phyloP scores from a whole-genome alignment of 2,113 vertebrate genomes.

The Platichthys stellatus region DNA sequence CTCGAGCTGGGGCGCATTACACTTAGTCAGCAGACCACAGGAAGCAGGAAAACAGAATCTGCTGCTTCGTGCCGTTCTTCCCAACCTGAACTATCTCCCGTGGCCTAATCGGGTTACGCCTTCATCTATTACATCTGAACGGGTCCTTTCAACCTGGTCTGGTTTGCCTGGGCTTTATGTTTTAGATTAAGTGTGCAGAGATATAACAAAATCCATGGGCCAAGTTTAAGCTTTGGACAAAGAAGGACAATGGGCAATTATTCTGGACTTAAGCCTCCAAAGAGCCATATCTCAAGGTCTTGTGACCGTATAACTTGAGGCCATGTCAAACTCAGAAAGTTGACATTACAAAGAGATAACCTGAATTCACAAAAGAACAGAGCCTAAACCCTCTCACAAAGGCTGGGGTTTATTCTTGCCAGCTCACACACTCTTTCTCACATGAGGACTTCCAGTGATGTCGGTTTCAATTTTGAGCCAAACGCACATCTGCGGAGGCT shows the following conservation, averaged over 20 bases:
- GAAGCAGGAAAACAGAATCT: slow-evolving; percentile 73
- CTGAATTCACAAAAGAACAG: not conserved
- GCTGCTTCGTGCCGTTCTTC: slow-evolving; percentile 64
- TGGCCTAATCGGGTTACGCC: slow-evolving; percentile 58
- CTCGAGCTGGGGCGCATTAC: slow-evolving; percentile 63
- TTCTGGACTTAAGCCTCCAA: not conserved
- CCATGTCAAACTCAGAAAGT: not conserved
- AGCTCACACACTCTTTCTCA: not conserved
- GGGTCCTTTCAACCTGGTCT: slow-evolving; percentile 26
- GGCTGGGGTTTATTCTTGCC: not conserved
- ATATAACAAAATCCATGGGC: slow-evolving; percentile 3
- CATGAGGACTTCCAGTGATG: not conserved
- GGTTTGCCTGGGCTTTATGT: not conserved
- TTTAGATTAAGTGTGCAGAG: not conserved
- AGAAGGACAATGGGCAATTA: not conserved
- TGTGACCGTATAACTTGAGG: not conserved
- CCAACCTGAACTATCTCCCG: slow-evolving; percentile 48
- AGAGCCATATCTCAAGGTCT: not conserved
- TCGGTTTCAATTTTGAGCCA: slow-evolving; percentile 39
- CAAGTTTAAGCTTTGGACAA: slow-evolving; percentile 5
- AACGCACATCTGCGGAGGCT: slow-evolving; percentile 42
- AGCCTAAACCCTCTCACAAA: not conserved
- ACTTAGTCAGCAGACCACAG: slow-evolving; percentile 75
- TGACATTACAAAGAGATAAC: not conserved
- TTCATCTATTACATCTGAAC: slow-evolving; percentile 44